Percentiles rank a stretch among this genome's conserved stretches.
These are phyloP conservation scores for Erythrolamprus reginae DNA, from an alignment of 2,113 vertebrate genomes.

Conservation along the genomic window DNA sequence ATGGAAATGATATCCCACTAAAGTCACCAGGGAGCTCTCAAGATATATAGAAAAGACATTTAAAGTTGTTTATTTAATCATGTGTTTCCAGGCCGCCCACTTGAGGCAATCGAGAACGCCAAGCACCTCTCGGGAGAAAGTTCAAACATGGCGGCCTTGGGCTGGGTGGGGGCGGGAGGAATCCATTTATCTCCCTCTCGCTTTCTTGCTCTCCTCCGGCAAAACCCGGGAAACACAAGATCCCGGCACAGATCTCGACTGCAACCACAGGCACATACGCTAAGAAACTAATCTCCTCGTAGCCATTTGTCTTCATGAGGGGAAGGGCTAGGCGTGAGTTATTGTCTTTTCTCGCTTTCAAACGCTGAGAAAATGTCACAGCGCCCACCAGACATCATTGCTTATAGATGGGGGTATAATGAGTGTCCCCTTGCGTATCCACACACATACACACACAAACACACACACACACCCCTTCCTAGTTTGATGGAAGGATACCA, in stretches of 20 bases:
- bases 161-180: not conserved
- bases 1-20: not conserved
- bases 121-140: not conserved
- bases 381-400: not conserved
- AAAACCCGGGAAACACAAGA: not conserved
- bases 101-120: not conserved
- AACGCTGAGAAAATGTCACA: slow-evolving; percentile 25
- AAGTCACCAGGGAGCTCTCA: not conserved
- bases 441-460: not conserved
- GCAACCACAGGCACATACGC: not conserved
- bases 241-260: not conserved
- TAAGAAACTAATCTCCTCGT: rapidly evolving
- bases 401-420: slow-evolving; percentile 13
- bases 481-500: not conserved
- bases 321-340: not conserved
- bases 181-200: not conserved
- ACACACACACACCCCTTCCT: not conserved
- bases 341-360: slow-evolving; percentile 7
- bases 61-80: not conserved
- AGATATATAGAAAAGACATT: not conserved
- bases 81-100: not conserved
- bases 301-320: not conserved
- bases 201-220: not conserved
- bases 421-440: not conserved
- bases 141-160: not conserved